These are phyloP conservation scores for Thryonomys swinderianus DNA, from an alignment of 2,113 vertebrate genomes.

Conservation along the genomic window DNA sequence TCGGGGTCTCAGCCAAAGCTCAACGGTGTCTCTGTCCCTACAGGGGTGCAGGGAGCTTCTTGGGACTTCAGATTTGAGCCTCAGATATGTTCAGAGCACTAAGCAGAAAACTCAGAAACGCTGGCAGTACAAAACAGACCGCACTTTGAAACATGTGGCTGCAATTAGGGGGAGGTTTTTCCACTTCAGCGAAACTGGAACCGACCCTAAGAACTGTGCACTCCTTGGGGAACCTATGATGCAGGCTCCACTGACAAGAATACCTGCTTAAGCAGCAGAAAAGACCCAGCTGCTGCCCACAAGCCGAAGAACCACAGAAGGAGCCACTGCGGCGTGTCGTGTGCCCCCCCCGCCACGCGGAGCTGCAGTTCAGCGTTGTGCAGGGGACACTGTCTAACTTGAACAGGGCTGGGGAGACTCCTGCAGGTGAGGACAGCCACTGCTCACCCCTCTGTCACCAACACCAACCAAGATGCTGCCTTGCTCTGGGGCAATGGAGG, in stretches of 20 bases:
- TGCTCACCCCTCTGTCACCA: not conserved
- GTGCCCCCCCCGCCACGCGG: not conserved
- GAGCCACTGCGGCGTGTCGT: not conserved
- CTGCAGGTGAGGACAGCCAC: not conserved
- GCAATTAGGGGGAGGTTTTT: constrained; percentile 68
- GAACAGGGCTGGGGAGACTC: not conserved
- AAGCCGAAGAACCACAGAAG: constrained; percentile 13
- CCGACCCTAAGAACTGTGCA: constrained; percentile 11
- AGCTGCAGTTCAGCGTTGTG: not conserved
- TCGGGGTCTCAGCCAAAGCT: not conserved
- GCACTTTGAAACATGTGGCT: constrained; percentile 63
- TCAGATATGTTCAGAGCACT: not conserved
- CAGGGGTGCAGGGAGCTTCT: not conserved
- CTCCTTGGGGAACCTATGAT: not conserved
- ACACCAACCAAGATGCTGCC: not conserved
- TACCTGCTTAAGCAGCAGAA: constrained; percentile 69
- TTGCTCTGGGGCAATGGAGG: not conserved
- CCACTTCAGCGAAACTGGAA: constrained; percentile 63
- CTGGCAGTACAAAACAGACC: constrained; percentile 36
- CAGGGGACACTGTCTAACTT: too few species aligned
- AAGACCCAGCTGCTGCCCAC: not conserved
- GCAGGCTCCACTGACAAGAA: constrained; percentile 7
- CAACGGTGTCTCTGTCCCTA: not conserved
- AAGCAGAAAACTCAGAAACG: constrained; percentile 44
- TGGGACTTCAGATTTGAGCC: not conserved